Evolutionary conservation across 1,140 invertebrate species (phyloP).

Genomic region (Zaprionus ghesquierei): DNA sequence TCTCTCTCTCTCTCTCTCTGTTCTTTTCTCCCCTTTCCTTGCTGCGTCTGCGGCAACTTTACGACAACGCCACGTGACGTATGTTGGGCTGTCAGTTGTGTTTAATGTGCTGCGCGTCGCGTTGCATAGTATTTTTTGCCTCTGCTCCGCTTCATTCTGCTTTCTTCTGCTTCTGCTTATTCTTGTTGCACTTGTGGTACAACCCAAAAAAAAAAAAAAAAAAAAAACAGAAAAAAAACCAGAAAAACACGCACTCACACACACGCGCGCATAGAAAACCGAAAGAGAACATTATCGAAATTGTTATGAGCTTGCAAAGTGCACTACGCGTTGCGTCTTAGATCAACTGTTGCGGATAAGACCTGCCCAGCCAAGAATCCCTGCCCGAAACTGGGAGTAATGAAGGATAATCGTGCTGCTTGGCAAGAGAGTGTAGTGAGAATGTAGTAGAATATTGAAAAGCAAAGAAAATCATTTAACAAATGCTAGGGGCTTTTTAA

Average conservation of each 20-base stretch:
- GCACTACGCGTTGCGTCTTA: conserved; percentile 15
- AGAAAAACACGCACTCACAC: not conserved
- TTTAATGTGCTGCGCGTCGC: conserved; percentile 67
- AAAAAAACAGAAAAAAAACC: not conserved
- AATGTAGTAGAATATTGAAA: not conserved
- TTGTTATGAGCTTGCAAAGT: conserved; percentile 24
- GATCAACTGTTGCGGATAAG: conserved; percentile 24
- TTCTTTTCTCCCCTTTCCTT: not conserved
- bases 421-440: not conserved
- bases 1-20: not conserved
- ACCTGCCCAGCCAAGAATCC: conserved; percentile 15
- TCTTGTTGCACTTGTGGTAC: conserved; percentile 4
- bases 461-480: not conserved
- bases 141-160: not conserved
- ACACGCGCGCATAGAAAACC: not conserved
- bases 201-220: not conserved
- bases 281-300: conserved; percentile 31
- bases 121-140: conserved; percentile 42
- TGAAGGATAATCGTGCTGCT: not conserved
- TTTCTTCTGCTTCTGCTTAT: conserved; percentile 4
- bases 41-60: conserved; percentile 60
- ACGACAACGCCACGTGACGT: conserved; percentile 77
- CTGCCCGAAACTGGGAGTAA: not conserved
- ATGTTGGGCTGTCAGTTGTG: conserved; percentile 77
- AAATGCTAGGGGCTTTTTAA: not conserved